These are phyloP conservation scores for Carcinoscorpius rotundicauda DNA, from an alignment of 1,140 invertebrate species.

Conservation along the genomic window DNA sequence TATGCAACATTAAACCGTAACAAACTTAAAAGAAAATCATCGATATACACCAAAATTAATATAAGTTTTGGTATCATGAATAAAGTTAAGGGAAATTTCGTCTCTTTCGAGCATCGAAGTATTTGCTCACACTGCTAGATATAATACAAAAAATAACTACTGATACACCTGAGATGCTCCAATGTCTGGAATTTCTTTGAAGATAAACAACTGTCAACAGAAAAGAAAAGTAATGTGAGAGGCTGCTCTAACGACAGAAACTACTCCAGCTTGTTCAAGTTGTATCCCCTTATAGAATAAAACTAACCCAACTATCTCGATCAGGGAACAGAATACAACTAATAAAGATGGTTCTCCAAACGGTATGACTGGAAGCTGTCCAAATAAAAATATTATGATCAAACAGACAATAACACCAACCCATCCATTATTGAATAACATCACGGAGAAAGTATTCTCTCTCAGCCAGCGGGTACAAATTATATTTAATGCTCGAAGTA, in stretches of 20 bases:
- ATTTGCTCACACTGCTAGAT: conserved; percentile 70
- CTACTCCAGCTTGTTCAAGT: conserved; percentile 79
- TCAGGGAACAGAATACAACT: conserved; percentile 52
- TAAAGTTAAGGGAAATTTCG: too few relatives aligned
- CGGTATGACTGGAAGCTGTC: conserved; percentile 64
- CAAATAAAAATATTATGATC: conserved; percentile 57
- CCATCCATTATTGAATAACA: conserved; percentile 84
- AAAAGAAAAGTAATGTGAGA: conserved; percentile 86
- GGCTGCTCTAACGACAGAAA: conserved; percentile 66
- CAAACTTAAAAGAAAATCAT: too few relatives aligned
- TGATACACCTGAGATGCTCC: conserved; percentile 62
- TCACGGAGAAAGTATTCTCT: conserved; percentile 73
- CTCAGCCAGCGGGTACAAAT: conserved; percentile 71
- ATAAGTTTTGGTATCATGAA: too few relatives aligned
- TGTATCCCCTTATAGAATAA: conserved; percentile 65
- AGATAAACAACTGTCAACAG: conserved; percentile 67
- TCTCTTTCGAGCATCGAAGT: too few relatives aligned
- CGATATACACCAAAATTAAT: too few relatives aligned
- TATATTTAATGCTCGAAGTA: conserved; percentile 79
- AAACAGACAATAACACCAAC: conserved; percentile 69
- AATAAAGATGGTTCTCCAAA: conserved; percentile 69
- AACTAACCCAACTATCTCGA: conserved; percentile 79
- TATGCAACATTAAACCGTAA: too few relatives aligned
- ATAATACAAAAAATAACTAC: conserved; percentile 71
- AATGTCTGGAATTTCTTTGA: conserved; percentile 69